These are phyloP conservation scores for Phymanthus crucifer DNA, from an alignment of 92 coral and sea anemone genomes.

Conservation along the genomic window DNA sequence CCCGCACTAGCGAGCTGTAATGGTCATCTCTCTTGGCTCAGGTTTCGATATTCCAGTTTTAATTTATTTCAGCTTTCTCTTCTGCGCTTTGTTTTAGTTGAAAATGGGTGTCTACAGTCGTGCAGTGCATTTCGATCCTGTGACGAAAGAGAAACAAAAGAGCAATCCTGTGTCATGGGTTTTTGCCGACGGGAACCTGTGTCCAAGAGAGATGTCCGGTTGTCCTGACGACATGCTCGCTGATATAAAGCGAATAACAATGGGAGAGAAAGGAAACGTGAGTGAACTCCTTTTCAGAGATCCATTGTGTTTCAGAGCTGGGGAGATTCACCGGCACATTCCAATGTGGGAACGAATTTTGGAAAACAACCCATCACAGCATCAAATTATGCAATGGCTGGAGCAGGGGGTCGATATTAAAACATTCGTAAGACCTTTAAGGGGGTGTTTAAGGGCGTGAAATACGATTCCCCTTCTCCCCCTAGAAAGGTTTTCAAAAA, in stretches of 20 bases:
- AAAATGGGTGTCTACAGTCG: not conserved
- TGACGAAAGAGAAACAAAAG: not conserved
- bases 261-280: slow-evolving; percentile 17
- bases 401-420: slow-evolving; percentile 2
- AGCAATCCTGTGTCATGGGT: not conserved
- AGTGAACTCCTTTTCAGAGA: slow-evolving; percentile 5
- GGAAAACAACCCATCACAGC: not conserved
- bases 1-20: slow-evolving; percentile 12
- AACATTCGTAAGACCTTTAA: slow-evolving; percentile 8
- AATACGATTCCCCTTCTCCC: too few species aligned
- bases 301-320: slow-evolving; percentile 10
- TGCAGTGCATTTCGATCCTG: not conserved
- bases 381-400: slow-evolving; percentile 6
- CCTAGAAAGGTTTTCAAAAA: too few species aligned
- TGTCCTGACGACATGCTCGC: slow-evolving; percentile 4
- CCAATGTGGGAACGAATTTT: slow-evolving; percentile 11
- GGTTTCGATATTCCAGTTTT: not conserved
- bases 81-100: not conserved
- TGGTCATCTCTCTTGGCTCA: slow-evolving; percentile 14
- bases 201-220: slow-evolving; percentile 11
- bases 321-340: slow-evolving; percentile 1
- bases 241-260: not conserved
- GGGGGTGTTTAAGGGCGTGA: not conserved
- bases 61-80: not conserved
- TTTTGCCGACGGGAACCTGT: not conserved